Evolutionary conservation across 35 echinoderm and acorn worm species (phyloP).

Genomic region (Strongylocentrotus purpuratus): DNA sequence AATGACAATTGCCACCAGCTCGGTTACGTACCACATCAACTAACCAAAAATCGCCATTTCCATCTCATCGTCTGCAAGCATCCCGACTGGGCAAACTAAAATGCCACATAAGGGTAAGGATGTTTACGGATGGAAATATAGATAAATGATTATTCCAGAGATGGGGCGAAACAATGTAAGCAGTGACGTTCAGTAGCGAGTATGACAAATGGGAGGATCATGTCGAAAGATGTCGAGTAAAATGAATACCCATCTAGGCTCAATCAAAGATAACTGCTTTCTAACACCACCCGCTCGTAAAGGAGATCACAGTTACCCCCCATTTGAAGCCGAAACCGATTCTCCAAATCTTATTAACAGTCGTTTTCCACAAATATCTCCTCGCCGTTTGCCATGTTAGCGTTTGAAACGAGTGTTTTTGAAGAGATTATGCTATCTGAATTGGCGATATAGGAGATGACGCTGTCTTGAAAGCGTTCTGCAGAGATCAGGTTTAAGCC

Average conservation of each 20-base stretch:
- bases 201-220: neutral
- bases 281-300: neutral
- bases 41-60: neutral
- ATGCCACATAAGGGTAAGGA: neutral
- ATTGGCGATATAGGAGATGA: neutral
- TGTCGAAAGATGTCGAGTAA: neutral
- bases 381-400: neutral
- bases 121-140: neutral
- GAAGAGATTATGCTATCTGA: neutral
- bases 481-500: neutral
- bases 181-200: neutral
- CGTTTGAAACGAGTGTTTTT: conserved; percentile 17
- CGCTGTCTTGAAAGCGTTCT: neutral
- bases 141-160: neutral
- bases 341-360: neutral
- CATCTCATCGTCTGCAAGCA: neutral
- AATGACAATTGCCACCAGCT: neutral
- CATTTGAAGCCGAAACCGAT: conserved; percentile 16
- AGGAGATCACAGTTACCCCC: neutral
- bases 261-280: conserved; percentile 18
- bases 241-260: neutral
- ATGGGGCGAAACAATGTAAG: neutral
- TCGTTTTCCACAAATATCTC: conserved; percentile 3
- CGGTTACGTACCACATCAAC: neutral
- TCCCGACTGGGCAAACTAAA: neutral